Percentiles rank a stretch among this genome's conserved stretches.
phyloP scores from a whole-genome alignment of 1,140 invertebrate species.

The Drosophila pandora region DNA sequence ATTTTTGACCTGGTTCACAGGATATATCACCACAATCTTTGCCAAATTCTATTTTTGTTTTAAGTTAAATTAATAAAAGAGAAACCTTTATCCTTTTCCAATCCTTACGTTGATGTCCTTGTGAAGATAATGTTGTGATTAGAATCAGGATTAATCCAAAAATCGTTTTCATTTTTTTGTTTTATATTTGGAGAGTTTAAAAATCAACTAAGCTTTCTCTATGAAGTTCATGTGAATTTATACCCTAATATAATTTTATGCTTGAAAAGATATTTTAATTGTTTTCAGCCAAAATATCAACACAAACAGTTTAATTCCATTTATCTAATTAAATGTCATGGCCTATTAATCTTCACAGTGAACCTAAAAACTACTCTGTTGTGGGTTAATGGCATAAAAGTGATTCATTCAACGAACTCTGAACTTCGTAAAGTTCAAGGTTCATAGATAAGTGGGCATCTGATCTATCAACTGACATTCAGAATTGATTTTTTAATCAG shows the following conservation, averaged over 20 bases:
- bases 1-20: constrained; percentile 33
- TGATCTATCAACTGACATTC: background rate
- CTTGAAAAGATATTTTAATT: constrained; percentile 27
- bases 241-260: constrained; percentile 14
- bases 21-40: constrained; percentile 45
- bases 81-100: background rate
- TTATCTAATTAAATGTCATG: constrained; percentile 1
- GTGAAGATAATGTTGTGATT: background rate
- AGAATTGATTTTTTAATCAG: background rate
- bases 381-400: constrained; percentile 3
- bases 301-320: constrained; percentile 9
- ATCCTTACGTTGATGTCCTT: constrained; percentile 45
- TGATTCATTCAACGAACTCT: background rate
- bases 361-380: background rate
- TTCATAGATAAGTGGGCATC: background rate
- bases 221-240: constrained; percentile 4
- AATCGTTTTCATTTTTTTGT: constrained; percentile 6
- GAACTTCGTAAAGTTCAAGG: constrained; percentile 21
- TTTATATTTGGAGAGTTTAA: background rate
- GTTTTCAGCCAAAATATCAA: constrained; percentile 11
- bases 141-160: constrained; percentile 11
- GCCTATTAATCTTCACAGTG: background rate
- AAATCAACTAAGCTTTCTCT: constrained; percentile 20
- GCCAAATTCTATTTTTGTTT: constrained; percentile 48
- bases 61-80: background rate